Conservation (phyloP, 2,797 vertebrate genomes). For the Rhinophrynus dorsalis region DNA sequence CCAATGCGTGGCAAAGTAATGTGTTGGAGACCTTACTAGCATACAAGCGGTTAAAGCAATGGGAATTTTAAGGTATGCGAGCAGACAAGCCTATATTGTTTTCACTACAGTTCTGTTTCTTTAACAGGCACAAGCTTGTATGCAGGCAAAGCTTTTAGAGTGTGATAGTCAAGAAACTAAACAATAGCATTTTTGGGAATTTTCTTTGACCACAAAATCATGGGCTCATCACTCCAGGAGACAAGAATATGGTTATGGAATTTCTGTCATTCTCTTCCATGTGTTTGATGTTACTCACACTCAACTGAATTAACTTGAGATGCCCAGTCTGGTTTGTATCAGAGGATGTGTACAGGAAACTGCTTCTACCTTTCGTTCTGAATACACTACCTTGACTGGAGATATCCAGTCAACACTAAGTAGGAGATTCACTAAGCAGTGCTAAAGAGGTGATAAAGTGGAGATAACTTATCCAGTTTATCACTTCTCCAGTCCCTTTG, state of each 20-base stretch:
- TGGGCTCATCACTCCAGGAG: conserved; percentile 44
- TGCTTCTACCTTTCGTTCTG: not conserved
- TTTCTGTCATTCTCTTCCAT: conserved; percentile 35
- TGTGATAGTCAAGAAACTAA: conserved; percentile 15
- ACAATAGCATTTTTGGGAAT: conserved; percentile 48
- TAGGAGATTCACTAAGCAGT: too few relatives aligned
- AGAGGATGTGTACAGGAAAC: conserved; percentile 2
- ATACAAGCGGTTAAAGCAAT: not conserved
- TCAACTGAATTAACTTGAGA: conserved; percentile 22
- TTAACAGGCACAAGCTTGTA: conserved; percentile 27
- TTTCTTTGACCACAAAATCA: conserved; percentile 46
- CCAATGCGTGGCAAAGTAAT: too few relatives aligned
- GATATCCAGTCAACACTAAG: too few relatives aligned
- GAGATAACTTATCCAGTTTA: too few relatives aligned
- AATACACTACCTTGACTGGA: not conserved
- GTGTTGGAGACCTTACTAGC: too few relatives aligned
- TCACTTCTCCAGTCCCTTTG: too few relatives aligned
- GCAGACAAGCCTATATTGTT: conserved; percentile 35
- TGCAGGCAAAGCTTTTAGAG: conserved; percentile 20
- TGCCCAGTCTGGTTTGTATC: conserved; percentile 36
- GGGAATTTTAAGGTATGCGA: conserved; percentile 29
- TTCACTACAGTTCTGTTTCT: conserved; percentile 15
- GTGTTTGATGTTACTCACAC: conserved; percentile 38
- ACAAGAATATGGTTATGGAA: conserved; percentile 43
- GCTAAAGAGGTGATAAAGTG: too few relatives aligned